phyloP scores from a whole-genome alignment of 2,797 vertebrate genomes.

The Melanotaenia maccullochi region DNA sequence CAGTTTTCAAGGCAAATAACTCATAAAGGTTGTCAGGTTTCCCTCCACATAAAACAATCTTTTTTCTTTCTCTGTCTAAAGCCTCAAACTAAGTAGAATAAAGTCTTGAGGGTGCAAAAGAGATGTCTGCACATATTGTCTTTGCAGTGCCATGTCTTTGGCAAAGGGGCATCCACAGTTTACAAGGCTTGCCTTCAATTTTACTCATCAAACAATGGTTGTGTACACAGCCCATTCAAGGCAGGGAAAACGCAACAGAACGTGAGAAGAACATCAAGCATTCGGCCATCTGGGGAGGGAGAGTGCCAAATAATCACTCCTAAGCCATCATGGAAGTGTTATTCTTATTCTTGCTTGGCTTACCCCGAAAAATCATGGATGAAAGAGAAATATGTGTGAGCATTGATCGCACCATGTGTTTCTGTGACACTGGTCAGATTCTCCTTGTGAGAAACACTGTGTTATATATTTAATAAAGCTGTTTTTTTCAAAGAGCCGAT shows the following conservation, averaged over 20 bases:
- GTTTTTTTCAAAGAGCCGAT: constrained; percentile 44
- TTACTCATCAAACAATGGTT: constrained; percentile 87
- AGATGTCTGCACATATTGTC: constrained; percentile 75
- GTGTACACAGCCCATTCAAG: constrained; percentile 85
- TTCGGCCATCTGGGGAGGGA: constrained; percentile 81
- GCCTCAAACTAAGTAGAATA: constrained; percentile 62
- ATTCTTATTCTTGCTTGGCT: constrained; percentile 70
- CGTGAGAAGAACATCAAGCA: constrained; percentile 86
- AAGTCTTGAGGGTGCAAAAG: constrained; percentile 70
- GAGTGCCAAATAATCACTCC: constrained; percentile 79
- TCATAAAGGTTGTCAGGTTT: constrained; percentile 18
- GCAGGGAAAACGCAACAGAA: constrained; percentile 82
- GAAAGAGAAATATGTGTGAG: constrained; percentile 48
- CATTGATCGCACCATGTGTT: constrained; percentile 56
- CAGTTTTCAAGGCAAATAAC: constrained; percentile 17
- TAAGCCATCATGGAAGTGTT: constrained; percentile 74
- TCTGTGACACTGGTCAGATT: constrained; percentile 40
- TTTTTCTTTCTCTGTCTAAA: constrained; percentile 36
- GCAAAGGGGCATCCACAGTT: constrained; percentile 81
- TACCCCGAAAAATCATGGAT: constrained; percentile 49
- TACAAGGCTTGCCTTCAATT: constrained; percentile 87
- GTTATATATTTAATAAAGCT: constrained; percentile 18
- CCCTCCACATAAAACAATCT: constrained; percentile 9
- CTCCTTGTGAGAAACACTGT: constrained; percentile 31
- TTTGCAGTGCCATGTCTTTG: constrained; percentile 80